Evolutionary conservation across 2,797 vertebrate species (phyloP).

Genomic region (Nannoperca obscura): DNA sequence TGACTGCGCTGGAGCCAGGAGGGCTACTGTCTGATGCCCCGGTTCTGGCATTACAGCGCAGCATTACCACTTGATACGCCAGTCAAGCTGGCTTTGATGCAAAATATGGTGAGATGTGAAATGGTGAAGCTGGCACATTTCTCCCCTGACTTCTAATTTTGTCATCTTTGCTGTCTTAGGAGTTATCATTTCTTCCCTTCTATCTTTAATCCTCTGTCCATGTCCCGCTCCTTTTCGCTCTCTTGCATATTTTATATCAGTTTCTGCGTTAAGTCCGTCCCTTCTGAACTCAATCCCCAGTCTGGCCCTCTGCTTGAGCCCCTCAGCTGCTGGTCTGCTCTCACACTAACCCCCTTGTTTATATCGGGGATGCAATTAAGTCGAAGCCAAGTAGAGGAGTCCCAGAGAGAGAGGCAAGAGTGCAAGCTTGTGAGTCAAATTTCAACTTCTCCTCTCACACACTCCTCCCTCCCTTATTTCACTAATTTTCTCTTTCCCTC

Average conservation of each 20-base stretch:
- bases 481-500: slow-evolving; percentile 68
- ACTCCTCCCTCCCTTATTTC: slow-evolving; percentile 67
- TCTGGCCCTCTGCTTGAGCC: slow-evolving; percentile 87
- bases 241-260: slow-evolving; percentile 81
- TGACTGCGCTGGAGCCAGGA: slow-evolving; percentile 80
- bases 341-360: slow-evolving; percentile 96
- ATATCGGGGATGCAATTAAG: slow-evolving; percentile 92
- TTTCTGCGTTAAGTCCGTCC: slow-evolving; percentile 83
- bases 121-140: slow-evolving; percentile 41
- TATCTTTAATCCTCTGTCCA: slow-evolving; percentile 66
- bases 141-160: slow-evolving; percentile 58
- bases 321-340: slow-evolving; percentile 91
- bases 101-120: slow-evolving; percentile 57
- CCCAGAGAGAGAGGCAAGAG: slow-evolving; percentile 93
- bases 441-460: slow-evolving; percentile 80
- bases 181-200: slow-evolving; percentile 55
- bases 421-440: slow-evolving; percentile 90
- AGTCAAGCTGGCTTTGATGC: slow-evolving; percentile 60
- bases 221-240: slow-evolving; percentile 72
- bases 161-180: slow-evolving; percentile 52
- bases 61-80: slow-evolving; percentile 66
- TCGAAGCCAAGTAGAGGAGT: slow-evolving; percentile 90
- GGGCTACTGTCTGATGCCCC: slow-evolving; percentile 81
- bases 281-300: slow-evolving; percentile 87
- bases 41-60: slow-evolving; percentile 66